These are phyloP conservation scores for Cosmorhoe ocellata DNA, from an alignment of 2,888 invertebrate species.

Conservation along the genomic window DNA sequence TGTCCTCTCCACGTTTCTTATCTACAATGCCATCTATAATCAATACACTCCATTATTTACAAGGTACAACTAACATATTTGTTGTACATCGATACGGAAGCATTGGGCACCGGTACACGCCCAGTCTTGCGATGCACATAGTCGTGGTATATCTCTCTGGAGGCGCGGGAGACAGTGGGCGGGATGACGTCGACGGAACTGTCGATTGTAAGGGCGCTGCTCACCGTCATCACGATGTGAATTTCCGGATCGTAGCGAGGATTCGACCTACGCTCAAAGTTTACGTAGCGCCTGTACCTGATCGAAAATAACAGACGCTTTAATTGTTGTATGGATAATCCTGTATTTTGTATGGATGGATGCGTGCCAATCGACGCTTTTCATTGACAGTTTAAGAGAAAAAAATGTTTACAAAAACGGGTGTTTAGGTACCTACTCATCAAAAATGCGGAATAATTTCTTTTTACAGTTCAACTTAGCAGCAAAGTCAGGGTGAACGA, in stretches of 20 bases:
- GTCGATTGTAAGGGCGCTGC: slow-evolving; percentile 85
- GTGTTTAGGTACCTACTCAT: too few species aligned
- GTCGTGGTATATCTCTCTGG: slow-evolving; percentile 86
- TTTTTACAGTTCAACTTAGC: too few species aligned
- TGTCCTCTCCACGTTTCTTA: too few species aligned
- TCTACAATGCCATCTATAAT: too few species aligned
- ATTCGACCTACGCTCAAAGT: slow-evolving; percentile 85
- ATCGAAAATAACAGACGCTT: neutral
- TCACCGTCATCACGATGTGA: slow-evolving; percentile 82
- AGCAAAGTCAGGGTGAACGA: too few species aligned
- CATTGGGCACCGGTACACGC: slow-evolving; percentile 59
- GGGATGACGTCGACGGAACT: slow-evolving; percentile 84
- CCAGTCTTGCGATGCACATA: slow-evolving; percentile 84
- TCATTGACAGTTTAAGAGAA: too few species aligned
- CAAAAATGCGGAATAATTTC: too few species aligned
- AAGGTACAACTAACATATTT: slow-evolving; percentile 63
- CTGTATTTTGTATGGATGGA: too few species aligned
- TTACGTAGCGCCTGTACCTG: slow-evolving; percentile 82
- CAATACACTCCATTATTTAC: neutral
- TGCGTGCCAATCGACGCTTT: too few species aligned
- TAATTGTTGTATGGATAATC: too few species aligned
- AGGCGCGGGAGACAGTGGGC: slow-evolving; percentile 84
- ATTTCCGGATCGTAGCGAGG: slow-evolving; percentile 72
- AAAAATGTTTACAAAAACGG: too few species aligned
- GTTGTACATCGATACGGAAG: slow-evolving; percentile 53